Base-by-base conservation (phyloP, 2,797 vertebrate species). In the Gymnoscopelus braueri region DNA sequence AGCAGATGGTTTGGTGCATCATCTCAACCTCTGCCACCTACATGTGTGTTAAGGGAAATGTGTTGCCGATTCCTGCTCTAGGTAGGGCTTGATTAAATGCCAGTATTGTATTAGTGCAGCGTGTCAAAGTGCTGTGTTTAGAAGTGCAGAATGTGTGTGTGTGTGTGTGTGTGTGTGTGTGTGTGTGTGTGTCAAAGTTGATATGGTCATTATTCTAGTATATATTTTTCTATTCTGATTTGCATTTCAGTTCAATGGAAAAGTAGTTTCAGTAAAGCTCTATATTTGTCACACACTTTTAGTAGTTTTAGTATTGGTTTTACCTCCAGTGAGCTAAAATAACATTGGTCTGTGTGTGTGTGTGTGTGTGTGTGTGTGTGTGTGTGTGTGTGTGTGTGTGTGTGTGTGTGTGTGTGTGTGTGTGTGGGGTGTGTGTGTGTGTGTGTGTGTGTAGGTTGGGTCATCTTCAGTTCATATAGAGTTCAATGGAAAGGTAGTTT, bases 1-100 rank as follows among this genome's bases (percentile, higher is more conserved):
- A 80, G 67, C 71, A 63, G 64, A 71, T 60, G 51, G 23, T 71
- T 72, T 71, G 63, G 48, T 69, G 48, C 48, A 49, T 52, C 51
- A 56, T 26, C 67, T 59, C 52, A 47, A 63, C 63, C 72, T 72
- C 65, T 83, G 74, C 81, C 82, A 80, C 84, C 77, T 78, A 68
- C 79, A 78, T 78, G 77, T 77, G 70, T 72, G 77, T 71, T 71
- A 9, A 71, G 69, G 82, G 84, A 77, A 87, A 83, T 86, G 80
- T 87, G 80, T 84, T 84, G 68, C 72, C 72, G 75, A 55, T 83
- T 64, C 44, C 64, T 13, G 63, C 75, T 61, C 44, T 19, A 48
- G 49, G 1, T 65, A 74, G 53, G 5, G 23, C 57, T 76, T 69
- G 70, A 72, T 67, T 77, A 72, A 60, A 51, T 73, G 62, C 44